Evolutionary conservation across 2,888 invertebrate genomes (phyloP), one percentile per base, ranked within the genome.

Genomic region (Sphaerophoria taeniata): DNA sequence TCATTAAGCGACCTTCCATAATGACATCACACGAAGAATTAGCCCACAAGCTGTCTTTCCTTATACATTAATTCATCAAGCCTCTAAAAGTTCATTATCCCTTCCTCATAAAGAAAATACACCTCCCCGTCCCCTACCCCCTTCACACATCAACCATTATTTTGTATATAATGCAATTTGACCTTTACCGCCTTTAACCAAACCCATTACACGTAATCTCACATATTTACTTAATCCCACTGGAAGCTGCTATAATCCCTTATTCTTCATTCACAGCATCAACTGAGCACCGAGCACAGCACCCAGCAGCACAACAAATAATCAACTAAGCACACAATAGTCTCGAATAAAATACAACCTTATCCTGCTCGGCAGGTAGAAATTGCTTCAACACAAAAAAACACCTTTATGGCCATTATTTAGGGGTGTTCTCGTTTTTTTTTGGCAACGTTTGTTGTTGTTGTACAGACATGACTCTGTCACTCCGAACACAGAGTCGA

Each of bases 401-500:
- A 47, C 39, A 53, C 53, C 58, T 47, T 79, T 73, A 58, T 79
- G 33, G 65, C 43, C 69, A 14, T 12, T 53, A 33, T 45, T 24
- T 24, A 24, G 24, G 24, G 24, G 39, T 43, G 3, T 43, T 43
- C 12, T 43, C 12, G 4, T 43, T 43, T 43, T 43, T 6, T 43
- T 9, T 43, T 43, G 9, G 3, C 12, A 43, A 11, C 12, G 12
- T 43, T 9, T 43, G 43, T 39, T 16, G 14, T 39, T 16, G 14
- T 9, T 36, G 33, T 63, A 11, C 34, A 16, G 33, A 83, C 61
- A 78, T 51, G 70, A 75, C 60, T 63, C 56, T 71, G 79, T 75
- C 74, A 78, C 79, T 80, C 55, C 12, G 63, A 58, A 58, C 67
- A 58, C 67, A 61, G 72, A 56, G 69, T 47, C 80, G 36, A 61